A percentile compares a stretch with the other conserved stretches of the same genome.
phyloP scores from a whole-genome alignment of 1,140 invertebrate genomes.

The Cydia amplana region DNA sequence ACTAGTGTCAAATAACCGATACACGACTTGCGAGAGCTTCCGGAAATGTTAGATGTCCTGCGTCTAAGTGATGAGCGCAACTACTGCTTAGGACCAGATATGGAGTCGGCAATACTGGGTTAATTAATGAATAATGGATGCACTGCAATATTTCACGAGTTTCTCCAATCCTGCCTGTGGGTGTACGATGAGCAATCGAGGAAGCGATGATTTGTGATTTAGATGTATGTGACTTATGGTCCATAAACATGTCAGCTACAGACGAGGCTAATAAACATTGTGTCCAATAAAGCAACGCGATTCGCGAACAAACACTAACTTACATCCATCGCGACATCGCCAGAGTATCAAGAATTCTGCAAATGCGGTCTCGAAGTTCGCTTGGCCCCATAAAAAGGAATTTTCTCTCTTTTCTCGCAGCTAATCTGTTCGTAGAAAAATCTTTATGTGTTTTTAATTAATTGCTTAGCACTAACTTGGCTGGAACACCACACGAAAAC shows the following conservation, averaged over 20 bases:
- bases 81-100: slow-evolving; percentile 61
- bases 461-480: slow-evolving; percentile 43
- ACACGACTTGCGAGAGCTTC: neutral
- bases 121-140: slow-evolving; percentile 73
- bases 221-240: slow-evolving; percentile 39
- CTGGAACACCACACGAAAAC: slow-evolving; percentile 39
- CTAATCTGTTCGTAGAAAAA: slow-evolving; percentile 53
- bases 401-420: slow-evolving; percentile 58
- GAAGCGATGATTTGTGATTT: slow-evolving; percentile 49
- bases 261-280: slow-evolving; percentile 18
- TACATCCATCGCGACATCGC: slow-evolving; percentile 51
- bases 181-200: slow-evolving; percentile 42
- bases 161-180: slow-evolving; percentile 50
- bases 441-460: slow-evolving; percentile 63
- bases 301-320: slow-evolving; percentile 47
- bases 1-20: slow-evolving; percentile 19
- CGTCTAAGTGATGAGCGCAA: slow-evolving; percentile 20
- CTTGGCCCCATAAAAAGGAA: slow-evolving; percentile 46
- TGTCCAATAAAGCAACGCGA: slow-evolving; percentile 25
- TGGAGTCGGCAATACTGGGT: slow-evolving; percentile 59
- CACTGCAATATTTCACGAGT: slow-evolving; percentile 65
- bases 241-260: slow-evolving; percentile 35
- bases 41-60: slow-evolving; percentile 19
- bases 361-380: slow-evolving; percentile 42
- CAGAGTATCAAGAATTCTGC: slow-evolving; percentile 50